phyloP scores from a whole-genome alignment of 2,888 invertebrate species.

The Drosophila formosana region DNA sequence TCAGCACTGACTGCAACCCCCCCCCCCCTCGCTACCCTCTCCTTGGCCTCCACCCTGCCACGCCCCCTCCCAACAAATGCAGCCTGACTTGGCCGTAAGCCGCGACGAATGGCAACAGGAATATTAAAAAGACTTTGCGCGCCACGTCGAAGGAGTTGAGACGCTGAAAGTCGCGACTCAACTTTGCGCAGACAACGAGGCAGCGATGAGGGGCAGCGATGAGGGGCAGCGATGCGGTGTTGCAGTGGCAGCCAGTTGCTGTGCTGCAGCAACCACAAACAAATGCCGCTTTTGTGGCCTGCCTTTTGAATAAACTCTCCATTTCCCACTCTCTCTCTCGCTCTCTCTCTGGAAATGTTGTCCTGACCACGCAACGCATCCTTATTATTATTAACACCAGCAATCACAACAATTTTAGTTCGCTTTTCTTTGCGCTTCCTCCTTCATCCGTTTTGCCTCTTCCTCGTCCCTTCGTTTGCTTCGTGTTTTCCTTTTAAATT shows the following conservation, averaged over 20 bases:
- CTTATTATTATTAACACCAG: conserved; percentile 59
- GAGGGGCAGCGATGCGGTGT: neutral
- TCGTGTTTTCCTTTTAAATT: no score
- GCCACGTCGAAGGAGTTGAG: conserved; percentile 26
- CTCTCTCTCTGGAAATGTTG: conserved; percentile 17
- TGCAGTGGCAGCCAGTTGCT: neutral
- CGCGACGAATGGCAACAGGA: conserved; percentile 49
- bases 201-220: neutral
- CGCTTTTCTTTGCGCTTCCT: conserved; percentile 2
- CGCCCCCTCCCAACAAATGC: neutral
- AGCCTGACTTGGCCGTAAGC: conserved; percentile 1
- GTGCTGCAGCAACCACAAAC: conserved; percentile 46
- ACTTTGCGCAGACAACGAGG: conserved; percentile 29
- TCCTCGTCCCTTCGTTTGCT: neutral
- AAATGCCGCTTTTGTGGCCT: conserved; percentile 55
- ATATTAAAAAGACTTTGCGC: conserved; percentile 76
- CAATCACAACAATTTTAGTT: conserved; percentile 45
- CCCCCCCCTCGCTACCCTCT: neutral
- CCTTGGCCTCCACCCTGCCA: neutral
- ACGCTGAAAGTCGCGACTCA: conserved; percentile 38
- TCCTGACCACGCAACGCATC: conserved; percentile 65
- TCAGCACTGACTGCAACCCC: conserved; percentile 31
- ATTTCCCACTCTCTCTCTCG: neutral
- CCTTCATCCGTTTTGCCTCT: neutral
- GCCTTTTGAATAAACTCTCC: conserved; percentile 56